Evolutionary conservation across 2,797 vertebrate species (phyloP).

Genomic region (Lateolabrax maculatus): DNA sequence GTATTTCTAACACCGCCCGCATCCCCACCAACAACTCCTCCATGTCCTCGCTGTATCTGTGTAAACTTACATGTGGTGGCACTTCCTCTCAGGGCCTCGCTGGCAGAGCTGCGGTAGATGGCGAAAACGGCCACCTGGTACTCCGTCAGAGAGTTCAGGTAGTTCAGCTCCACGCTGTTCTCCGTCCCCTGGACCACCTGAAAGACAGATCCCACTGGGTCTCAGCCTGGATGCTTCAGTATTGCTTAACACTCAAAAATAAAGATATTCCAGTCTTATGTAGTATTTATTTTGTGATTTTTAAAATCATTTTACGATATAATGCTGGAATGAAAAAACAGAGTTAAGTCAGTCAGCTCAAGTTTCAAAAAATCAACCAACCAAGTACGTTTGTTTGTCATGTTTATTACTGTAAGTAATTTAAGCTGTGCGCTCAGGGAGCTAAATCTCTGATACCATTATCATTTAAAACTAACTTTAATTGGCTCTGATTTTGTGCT

Average conservation of each 20-base stretch:
- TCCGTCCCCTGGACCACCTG: constrained; percentile 90
- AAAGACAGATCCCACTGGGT: constrained; percentile 24
- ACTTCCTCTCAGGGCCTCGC: constrained; percentile 92
- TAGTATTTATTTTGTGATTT: neutral
- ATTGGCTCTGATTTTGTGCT: constrained; percentile 5
- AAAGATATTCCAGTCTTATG: neutral
- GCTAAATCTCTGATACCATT: neutral
- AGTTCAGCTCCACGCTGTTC: constrained; percentile 89
- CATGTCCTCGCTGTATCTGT: neutral
- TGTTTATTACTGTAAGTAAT: neutral
- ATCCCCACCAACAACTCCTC: neutral
- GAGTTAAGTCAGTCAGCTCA: neutral
- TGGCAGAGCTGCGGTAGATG: constrained; percentile 90
- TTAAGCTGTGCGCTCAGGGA: neutral
- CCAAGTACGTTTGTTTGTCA: neutral
- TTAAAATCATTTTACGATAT: neutral
- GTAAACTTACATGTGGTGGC: constrained; percentile 91
- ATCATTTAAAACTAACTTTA: neutral
- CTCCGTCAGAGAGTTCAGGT: constrained; percentile 94
- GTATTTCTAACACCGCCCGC: neutral
- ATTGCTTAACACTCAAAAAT: neutral
- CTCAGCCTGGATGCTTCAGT: neutral
- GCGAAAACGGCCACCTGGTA: constrained; percentile 97
- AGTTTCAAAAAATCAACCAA: too few species aligned
- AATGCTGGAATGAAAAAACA: neutral